Base-by-base conservation (phyloP, 2,797 vertebrate species). In the Brotula barbata region DNA sequence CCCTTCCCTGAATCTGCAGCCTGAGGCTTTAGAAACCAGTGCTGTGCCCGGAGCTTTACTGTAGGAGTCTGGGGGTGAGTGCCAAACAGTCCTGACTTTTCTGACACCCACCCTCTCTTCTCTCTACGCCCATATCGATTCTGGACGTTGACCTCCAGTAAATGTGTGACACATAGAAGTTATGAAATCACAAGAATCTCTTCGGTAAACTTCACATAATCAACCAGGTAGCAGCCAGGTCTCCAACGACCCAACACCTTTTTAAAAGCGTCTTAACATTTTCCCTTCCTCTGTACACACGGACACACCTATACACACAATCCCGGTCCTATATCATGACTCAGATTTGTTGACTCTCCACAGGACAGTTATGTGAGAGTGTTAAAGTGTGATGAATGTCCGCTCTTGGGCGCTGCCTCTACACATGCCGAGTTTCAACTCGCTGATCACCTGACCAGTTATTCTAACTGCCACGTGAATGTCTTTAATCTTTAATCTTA, bases 1-100 rank as follows among this genome's bases (percentile, higher is more conserved):
- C 57, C 49, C 41, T 43, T 70, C 56, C 60, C 70, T 77, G 48
- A 21, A 56, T 67, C 63, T 62, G 68, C 45, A 72, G 76, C 60
- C 50, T 40, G 4, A 4, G 48, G 68, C 34, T 73, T 56, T 23
- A 59, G 49, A 61, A 52, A 48, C 43, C 47, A 42, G 58, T 44
- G 56, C 34, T 44, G 60, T 68, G 58, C 80, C 68, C 53, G 69
- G 28, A 51, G 65, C 25, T 57, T 81, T 66, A 48, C 48, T 19
- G 21, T 19, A 46, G 53, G 60, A 54, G 64, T 54, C 36, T 69
- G 67, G 72, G 62, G 66, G 73, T 62, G 52, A 64, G 64, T 72
- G 79, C 85, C 64, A 68, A 13, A 77, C 77, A 84, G 71, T 55
- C 77, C 71, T 45, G 20, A 16, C 59, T 47, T 40, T 68, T 75